These are phyloP conservation scores for Cylindroiulus punctatus DNA, from an alignment of 2,888 invertebrate species.

Conservation along the genomic window DNA sequence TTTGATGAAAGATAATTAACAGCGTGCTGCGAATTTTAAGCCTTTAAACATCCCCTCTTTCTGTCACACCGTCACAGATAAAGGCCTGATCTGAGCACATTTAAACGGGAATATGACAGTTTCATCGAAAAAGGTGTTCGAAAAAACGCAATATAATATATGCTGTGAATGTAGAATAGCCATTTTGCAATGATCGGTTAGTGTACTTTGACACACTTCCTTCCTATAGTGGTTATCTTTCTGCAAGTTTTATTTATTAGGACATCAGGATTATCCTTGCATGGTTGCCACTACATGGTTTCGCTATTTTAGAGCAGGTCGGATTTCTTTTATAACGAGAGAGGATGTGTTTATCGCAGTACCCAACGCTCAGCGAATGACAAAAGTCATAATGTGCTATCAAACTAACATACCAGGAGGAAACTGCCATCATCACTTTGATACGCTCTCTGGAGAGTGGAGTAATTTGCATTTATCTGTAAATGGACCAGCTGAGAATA, in stretches of 20 bases:
- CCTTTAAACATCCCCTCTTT: background rate
- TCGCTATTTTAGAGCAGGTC: background rate
- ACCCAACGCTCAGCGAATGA: background rate
- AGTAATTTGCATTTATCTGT: slow-evolving; percentile 15
- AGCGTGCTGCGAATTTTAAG: background rate
- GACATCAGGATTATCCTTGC: too few relatives aligned
- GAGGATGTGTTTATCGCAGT: slow-evolving; percentile 40
- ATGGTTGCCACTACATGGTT: background rate
- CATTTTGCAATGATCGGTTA: too few relatives aligned
- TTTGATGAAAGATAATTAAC: slow-evolving; percentile 29
- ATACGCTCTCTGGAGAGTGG: background rate
- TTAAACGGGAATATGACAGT: background rate
- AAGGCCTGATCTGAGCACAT: background rate
- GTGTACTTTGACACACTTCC: too few relatives aligned
- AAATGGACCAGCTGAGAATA: background rate
- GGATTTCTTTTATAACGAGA: slow-evolving; percentile 13
- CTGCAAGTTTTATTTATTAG: too few relatives aligned
- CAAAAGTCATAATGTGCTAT: background rate
- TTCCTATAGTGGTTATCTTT: too few relatives aligned
- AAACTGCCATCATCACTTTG: slow-evolving; percentile 15
- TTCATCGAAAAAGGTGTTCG: background rate
- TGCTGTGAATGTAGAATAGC: too few relatives aligned
- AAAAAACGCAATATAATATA: too few relatives aligned
- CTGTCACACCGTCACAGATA: too few relatives aligned
- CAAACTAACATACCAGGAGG: background rate